A percentile compares a stretch with the other conserved stretches of the same genome.
These are phyloP conservation scores for Rhinoraja longicauda DNA, from an alignment of 2,797 vertebrate genomes.

Conservation along the genomic window DNA sequence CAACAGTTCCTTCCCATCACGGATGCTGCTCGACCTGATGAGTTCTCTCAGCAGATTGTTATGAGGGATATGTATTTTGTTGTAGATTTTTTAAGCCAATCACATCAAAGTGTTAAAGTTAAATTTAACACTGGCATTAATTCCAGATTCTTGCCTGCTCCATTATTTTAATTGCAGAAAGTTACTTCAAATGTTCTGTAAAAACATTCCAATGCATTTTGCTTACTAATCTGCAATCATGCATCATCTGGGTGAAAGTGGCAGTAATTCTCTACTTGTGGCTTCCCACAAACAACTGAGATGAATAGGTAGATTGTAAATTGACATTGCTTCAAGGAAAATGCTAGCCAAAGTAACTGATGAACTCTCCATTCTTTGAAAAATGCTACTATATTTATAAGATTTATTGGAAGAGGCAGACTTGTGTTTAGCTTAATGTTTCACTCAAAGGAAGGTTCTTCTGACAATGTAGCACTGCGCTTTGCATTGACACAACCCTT, in stretches of 20 bases:
- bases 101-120: background rate
- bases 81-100: background rate
- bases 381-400: background rate
- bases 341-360: background rate
- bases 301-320: background rate
- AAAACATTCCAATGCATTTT: background rate
- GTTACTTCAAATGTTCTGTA: background rate
- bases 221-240: background rate
- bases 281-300: background rate
- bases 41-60: background rate
- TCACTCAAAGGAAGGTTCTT: background rate
- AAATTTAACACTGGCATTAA: background rate
- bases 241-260: background rate
- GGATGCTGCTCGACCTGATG: no score
- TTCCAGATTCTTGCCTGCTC: background rate
- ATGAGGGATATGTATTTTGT: background rate
- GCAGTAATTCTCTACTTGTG: background rate
- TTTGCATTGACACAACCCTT: no score
- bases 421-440: background rate
- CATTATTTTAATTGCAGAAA: background rate
- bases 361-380: background rate
- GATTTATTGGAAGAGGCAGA: background rate
- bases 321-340: background rate
- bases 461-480: background rate
- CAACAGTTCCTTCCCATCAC: no score